Base-by-base conservation (phyloP, 1,140 invertebrate species). In the Carposina sasakii region DNA sequence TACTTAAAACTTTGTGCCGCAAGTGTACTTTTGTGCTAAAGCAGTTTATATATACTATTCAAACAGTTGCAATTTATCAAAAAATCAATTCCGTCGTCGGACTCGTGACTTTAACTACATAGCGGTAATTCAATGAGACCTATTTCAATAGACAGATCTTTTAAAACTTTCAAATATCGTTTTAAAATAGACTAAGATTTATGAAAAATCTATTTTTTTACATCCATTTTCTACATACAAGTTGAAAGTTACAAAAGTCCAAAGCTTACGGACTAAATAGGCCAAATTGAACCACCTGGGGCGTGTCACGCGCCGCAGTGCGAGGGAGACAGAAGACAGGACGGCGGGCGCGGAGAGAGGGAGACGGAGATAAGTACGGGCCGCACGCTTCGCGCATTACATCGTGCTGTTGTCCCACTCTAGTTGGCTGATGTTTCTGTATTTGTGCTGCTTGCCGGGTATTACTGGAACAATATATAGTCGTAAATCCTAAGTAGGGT, bases 401-500 rank as follows among this genome's bases (percentile, higher is more conserved):
- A 90, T 90, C 47, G 89, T 91, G 74, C 89, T 88, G 83, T 90
- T 89, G 72, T 91, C 90, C 90, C 90, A 91, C 77, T 91, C 90
- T 42, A 91, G 81, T 71, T 91, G 90, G 69, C 88, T 90, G 58
- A 91, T 88, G 76, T 91, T 90, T 56, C 89, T 86, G 71, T 90
- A 90, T 57, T 89, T 89, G 71, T 86, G 82, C 59, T 82, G 81
- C 59, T 85, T 86, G 63, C 76, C 78, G 16, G 77, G 61, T 39
- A 77, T 63, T 47, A 81, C 84, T 86, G 70, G 2, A 53, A 60
- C 5, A 15, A 16, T n/a, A n/a, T n/a, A n/a, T n/a, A n/a, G n/a
- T n/a, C n/a, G n/a, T n/a, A n/a, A n/a, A n/a, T n/a, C n/a, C n/a
- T n/a, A n/a, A n/a, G n/a, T n/a, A n/a, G n/a, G n/a, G n/a, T n/a